phyloP scores from a whole-genome alignment of 2,797 vertebrate genomes.

The Crax fasciolata region DNA sequence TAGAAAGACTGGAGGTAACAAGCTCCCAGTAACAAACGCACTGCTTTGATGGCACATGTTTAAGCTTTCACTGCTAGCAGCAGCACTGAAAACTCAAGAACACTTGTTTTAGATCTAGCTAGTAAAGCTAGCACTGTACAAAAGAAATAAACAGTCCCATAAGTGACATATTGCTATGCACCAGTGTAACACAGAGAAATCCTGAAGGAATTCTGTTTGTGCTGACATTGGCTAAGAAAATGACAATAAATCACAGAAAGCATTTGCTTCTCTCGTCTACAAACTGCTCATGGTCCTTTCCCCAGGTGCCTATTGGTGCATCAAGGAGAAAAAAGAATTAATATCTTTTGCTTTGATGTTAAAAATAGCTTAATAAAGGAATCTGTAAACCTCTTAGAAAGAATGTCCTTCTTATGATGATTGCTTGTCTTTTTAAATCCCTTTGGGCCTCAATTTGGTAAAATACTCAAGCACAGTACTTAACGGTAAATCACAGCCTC shows the following conservation, averaged over 20 bases:
- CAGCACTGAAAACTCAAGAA: neutral
- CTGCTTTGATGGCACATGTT: neutral
- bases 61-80: neutral
- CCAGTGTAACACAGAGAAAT: neutral
- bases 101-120: neutral
- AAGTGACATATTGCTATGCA: neutral
- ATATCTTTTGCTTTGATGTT: neutral
- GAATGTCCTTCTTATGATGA: neutral
- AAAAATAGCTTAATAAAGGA: neutral
- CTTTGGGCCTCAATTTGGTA: neutral
- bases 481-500: neutral
- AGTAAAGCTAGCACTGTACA: neutral
- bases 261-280: neutral
- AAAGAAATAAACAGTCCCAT: constrained; percentile 30
- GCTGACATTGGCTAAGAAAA: neutral
- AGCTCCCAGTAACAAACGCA: neutral
- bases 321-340: neutral
- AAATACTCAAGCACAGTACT: neutral
- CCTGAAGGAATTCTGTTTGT: neutral
- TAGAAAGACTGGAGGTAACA: neutral
- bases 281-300: neutral
- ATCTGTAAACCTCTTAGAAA: neutral
- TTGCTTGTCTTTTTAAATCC: neutral
- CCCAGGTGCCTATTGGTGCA: neutral
- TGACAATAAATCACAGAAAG: neutral